Evolutionary conservation across 2,888 invertebrate genomes (phyloP), one percentile per base, ranked within the genome.

Genomic region (Microctonus hyperodae): DNA sequence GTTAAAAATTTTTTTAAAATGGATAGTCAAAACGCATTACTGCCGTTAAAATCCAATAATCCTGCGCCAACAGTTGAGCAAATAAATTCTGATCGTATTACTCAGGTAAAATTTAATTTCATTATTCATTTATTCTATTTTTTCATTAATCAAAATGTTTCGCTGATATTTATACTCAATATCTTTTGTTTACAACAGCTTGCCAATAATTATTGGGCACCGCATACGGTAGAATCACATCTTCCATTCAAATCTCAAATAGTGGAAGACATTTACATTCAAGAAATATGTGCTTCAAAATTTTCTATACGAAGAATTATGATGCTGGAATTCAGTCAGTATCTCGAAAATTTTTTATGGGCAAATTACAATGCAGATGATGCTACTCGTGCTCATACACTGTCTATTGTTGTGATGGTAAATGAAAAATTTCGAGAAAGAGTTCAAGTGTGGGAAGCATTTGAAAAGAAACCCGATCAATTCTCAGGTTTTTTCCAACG

Each of bases 361-460:
- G 97, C 97, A 0, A 95, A 98, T 85, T 99, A 95, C 84, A 86
- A 88, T 64, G 88, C 91, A 0, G 90, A 89, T n/a, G 85, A 86
- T 73, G 91, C 95, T 1, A 88, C 92, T 1, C 90, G 92, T 76
- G 91, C 93, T n/a, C 97, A 98, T 83, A 90, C 97, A 79, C 90
- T 99, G 90, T 97, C 98, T 0, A 96, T 99, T 72, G 94, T 97
- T n/a, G 92, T 95, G 0, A 96, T 99, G 95, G 91, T 98, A 55
- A 99, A 99, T 86, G 98, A 99, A 83, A 99, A 99, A 84, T 97
- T 97, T 80, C 88, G 98, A 1, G 99, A 99, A 85, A 87, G 98
- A 62, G 97, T 98, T 9, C 95, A 94, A 69, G 96, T 97, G 3
- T 99, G 98, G 98, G 91, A 94, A 89, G 90, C 92, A 0, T 96